These are phyloP conservation scores for Tillus elongatus DNA, from an alignment of 2,888 invertebrate species.

Conservation along the genomic window DNA sequence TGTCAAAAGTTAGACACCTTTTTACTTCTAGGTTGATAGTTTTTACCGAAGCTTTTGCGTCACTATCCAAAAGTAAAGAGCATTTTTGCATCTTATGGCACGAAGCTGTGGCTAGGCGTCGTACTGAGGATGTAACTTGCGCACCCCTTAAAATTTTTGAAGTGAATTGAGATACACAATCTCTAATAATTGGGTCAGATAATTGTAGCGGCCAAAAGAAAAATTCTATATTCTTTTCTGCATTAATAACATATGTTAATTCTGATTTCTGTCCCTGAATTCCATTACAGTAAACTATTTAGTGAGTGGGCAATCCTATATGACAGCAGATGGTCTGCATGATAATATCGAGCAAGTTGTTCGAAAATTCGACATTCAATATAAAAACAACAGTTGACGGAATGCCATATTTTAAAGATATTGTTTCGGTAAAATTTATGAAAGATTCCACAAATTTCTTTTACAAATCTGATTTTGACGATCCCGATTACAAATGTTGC, in stretches of 20 bases:
- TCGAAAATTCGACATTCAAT: constrained; percentile 2
- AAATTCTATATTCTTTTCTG: constrained; percentile 4
- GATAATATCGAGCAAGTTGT: constrained; percentile 4
- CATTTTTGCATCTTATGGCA: constrained; percentile 6
- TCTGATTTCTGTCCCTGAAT: constrained; percentile 1
- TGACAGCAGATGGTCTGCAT: constrained; percentile 5
- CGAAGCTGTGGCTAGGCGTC: constrained; percentile 3
- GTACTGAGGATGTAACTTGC: constrained; percentile 4
- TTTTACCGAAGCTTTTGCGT: constrained; percentile 6
- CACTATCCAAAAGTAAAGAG: not conserved
- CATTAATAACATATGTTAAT: not conserved
- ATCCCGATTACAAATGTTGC: not conserved
- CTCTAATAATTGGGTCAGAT: not conserved
- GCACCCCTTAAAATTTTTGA: constrained; percentile 1
- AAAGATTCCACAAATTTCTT: constrained; percentile 1
- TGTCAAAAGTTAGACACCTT: not conserved
- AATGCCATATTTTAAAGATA: constrained; percentile 5
- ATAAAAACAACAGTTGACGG: not conserved
- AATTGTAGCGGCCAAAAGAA: constrained; percentile 7
- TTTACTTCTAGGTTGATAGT: constrained; percentile 4
- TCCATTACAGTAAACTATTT: constrained; percentile 7
- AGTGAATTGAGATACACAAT: not conserved
- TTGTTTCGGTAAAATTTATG: not conserved
- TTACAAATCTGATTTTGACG: constrained; percentile 1
- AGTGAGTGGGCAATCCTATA: constrained; percentile 5